A percentile compares a stretch with the other conserved stretches of the same genome.
Conservation (phyloP, 2,888 invertebrate species). For the Cephus nigrinus region DNA sequence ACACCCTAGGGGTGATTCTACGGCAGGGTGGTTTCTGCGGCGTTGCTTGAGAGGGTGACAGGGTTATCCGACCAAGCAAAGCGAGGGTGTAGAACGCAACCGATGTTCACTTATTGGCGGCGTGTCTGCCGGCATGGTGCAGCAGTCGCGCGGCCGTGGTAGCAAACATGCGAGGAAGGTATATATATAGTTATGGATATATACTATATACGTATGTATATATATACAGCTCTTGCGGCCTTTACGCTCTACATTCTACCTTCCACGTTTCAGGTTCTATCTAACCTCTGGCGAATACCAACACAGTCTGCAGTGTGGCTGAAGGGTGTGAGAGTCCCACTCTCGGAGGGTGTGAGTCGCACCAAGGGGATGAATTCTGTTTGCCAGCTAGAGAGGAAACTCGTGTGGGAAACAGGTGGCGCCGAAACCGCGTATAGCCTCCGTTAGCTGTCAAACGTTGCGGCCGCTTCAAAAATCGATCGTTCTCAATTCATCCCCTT, state of each 20-base stretch:
- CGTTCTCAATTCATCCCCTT: conserved; percentile 41
- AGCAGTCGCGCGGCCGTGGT: conserved; percentile 11
- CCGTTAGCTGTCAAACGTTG: conserved; percentile 63
- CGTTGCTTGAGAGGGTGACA: background rate
- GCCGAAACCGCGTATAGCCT: conserved; percentile 55
- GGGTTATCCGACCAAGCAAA: conserved; percentile 33
- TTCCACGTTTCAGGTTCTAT: conserved; percentile 28
- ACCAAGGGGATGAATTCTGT: conserved; percentile 33
- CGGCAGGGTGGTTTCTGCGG: background rate
- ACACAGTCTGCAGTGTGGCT: conserved; percentile 16
- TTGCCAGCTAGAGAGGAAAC: conserved; percentile 28
- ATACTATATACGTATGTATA: background rate
- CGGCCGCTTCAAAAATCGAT: conserved; percentile 64
- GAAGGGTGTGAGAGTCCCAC: background rate
- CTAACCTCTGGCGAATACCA: conserved; percentile 3
- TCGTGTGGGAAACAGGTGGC: conserved; percentile 59
- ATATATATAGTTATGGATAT: background rate
- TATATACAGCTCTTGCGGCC: conserved; percentile 36
- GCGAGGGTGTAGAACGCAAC: conserved; percentile 57
- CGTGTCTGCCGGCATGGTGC: conserved; percentile 65
- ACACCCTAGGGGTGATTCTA: conserved; percentile 2
- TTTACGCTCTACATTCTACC: conserved; percentile 37
- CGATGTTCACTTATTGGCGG: conserved; percentile 66
- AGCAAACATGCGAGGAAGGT: conserved; percentile 8
- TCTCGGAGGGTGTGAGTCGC: conserved; percentile 20